Evolutionary conservation across 1,140 invertebrate genomes (phyloP).

Genomic region (Drosophila ironensis): DNA sequence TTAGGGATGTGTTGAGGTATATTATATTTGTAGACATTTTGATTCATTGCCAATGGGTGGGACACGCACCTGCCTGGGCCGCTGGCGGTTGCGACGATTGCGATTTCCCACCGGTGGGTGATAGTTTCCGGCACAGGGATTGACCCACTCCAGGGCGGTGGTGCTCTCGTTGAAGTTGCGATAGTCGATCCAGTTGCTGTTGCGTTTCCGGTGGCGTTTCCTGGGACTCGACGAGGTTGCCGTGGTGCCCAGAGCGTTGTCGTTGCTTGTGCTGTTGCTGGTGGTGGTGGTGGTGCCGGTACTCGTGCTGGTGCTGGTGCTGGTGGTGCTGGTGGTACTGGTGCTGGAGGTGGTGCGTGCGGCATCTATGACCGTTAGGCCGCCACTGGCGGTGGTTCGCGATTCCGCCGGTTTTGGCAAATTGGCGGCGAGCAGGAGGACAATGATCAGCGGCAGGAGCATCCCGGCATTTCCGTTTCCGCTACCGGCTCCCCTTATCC

Average conservation of each 20-base stretch:
- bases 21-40: too few relatives aligned
- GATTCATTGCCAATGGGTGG: not conserved
- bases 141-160: slow-evolving; percentile 68
- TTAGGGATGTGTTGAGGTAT: not conserved
- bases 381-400: slow-evolving; percentile 46
- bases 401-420: slow-evolving; percentile 35
- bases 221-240: too few relatives aligned
- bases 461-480: slow-evolving; percentile 20
- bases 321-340: not conserved
- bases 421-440: slow-evolving; percentile 16
- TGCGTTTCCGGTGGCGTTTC: slow-evolving; percentile 74
- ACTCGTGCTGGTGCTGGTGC: not conserved
- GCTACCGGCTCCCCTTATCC: not conserved
- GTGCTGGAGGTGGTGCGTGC: slow-evolving; percentile 7
- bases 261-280: not conserved
- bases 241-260: too few relatives aligned
- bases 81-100: slow-evolving; percentile 42
- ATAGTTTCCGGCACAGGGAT: slow-evolving; percentile 72
- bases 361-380: slow-evolving; percentile 39
- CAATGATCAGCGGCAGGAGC: slow-evolving; percentile 35
- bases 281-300: not conserved
- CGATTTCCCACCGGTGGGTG: slow-evolving; percentile 43
- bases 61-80: slow-evolving; percentile 61
- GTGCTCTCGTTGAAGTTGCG: slow-evolving; percentile 68
- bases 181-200: slow-evolving; percentile 74